Evolutionary conservation across 1,140 invertebrate genomes (phyloP), one percentile per base, ranked within the genome.

Genomic region (Bombus breviceps): DNA sequence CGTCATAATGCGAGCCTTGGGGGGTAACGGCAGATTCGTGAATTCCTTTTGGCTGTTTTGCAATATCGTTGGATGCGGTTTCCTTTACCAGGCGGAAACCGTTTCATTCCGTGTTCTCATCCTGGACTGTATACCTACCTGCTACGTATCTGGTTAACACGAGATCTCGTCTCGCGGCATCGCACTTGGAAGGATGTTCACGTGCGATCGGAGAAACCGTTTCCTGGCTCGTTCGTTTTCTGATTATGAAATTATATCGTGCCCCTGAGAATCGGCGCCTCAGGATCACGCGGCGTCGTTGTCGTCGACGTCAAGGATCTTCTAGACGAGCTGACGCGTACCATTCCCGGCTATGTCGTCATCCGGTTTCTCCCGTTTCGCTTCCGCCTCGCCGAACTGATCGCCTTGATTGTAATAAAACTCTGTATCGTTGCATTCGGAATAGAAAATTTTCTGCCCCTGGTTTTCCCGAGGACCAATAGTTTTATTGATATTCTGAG

Each of bases 161-260:
- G 77, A 86, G 88, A 89, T 86, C 85, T 72, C 39, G 57, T 28
- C 69, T 66, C 18, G 57, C n/a, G 76, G 43, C 64, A 9, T 34
- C 59, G 37, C 81, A 69, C 78, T 87, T 86, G 66, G 78, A 80
- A 90, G 32, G 73, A 64, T 68, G 64, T 90, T 88, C 88, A 90
- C 88, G 89, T 89, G n/a, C 82, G 89, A 87, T 89, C 85, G 79
- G 81, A 79, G 81, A 86, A 90, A 90, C 86, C 89, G 89, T 88
- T 88, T 90, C 57, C 86, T 66, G 66, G 64, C 66, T 77, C 76
- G 84, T 81, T 89, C 88, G 85, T 90, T 84, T 72, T 77, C 79
- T 88, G 89, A 90, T 90, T 90, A 90, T 90, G 82, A 90, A 90
- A 90, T 90, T 90, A 89, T 90, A 90, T 90, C 79, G 86, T 34